Evolutionary conservation across 2,888 invertebrate species (phyloP).

Genomic region (Auanema freiburgensis): DNA sequence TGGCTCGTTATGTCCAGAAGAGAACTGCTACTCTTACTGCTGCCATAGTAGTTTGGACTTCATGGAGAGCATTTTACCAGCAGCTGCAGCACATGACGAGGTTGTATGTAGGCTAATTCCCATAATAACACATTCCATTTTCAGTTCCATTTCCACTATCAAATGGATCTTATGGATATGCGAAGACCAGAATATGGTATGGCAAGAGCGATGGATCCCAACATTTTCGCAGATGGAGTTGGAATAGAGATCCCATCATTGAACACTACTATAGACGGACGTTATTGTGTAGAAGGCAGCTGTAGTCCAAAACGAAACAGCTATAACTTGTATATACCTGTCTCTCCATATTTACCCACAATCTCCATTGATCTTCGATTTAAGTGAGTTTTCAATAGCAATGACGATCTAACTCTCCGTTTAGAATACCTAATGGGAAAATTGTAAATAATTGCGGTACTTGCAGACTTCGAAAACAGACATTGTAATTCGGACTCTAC

Average conservation of each 20-base stretch:
- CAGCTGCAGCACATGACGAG: not conserved
- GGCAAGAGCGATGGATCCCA: slow-evolving; percentile 16
- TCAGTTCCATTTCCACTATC: no score
- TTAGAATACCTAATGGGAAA: slow-evolving; percentile 43
- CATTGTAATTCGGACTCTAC: slow-evolving; percentile 23
- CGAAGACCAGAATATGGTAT: slow-evolving; percentile 3
- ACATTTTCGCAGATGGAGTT: slow-evolving; percentile 30
- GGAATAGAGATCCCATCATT: slow-evolving; percentile 47
- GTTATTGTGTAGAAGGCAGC: slow-evolving; percentile 47
- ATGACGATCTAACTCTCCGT: not conserved
- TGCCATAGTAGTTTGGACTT: slow-evolving; percentile 18
- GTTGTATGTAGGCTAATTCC: no score
- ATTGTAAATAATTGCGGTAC: slow-evolving; percentile 54
- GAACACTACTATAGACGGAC: slow-evolving; percentile 50
- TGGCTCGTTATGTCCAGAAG: slow-evolving; percentile 22
- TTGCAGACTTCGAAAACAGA: slow-evolving; percentile 46
- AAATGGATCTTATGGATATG: not conserved
- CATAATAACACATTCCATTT: no score
- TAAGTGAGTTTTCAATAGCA: slow-evolving; percentile 15
- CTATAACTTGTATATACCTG: slow-evolving; percentile 57
- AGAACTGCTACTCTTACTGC: slow-evolving; percentile 35
- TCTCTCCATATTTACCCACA: slow-evolving; percentile 47
- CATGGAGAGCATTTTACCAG: not conserved
- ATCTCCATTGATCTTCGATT: slow-evolving; percentile 46
- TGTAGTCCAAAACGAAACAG: slow-evolving; percentile 45